These are phyloP conservation scores for Hypotaenidia philippensis DNA, from an alignment of 2,797 vertebrate species.

Conservation along the genomic window DNA sequence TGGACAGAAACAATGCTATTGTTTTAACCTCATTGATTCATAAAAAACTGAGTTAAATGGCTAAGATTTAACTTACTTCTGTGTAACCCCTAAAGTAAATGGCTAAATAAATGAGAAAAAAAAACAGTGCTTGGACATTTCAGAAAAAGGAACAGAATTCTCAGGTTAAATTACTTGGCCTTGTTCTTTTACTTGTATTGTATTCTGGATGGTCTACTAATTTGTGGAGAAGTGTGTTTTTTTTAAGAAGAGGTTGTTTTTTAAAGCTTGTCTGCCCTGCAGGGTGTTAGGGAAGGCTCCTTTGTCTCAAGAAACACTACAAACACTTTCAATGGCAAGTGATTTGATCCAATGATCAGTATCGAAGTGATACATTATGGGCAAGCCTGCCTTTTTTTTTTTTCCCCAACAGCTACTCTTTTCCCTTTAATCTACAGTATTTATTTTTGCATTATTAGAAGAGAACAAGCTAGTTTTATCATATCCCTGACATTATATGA, in stretches of 20 bases:
- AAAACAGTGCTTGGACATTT: background rate
- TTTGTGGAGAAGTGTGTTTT: background rate
- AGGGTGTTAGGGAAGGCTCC: background rate
- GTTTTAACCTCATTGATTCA: background rate
- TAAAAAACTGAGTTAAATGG: background rate
- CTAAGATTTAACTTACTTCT: background rate
- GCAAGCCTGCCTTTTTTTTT: background rate
- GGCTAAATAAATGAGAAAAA: background rate
- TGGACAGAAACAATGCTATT: background rate
- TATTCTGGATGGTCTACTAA: background rate
- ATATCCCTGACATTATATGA: background rate
- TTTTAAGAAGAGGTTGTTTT: background rate
- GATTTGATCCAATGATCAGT: background rate
- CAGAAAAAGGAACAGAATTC: background rate
- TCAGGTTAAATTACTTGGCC: background rate
- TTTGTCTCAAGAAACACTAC: background rate
- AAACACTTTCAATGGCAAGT: background rate
- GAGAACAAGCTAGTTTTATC: background rate
- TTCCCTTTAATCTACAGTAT: background rate
- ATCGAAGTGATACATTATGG: background rate
- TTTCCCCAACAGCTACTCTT: background rate
- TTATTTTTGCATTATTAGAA: background rate
- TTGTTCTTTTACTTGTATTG: background rate
- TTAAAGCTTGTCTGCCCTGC: background rate
- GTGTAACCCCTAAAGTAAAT: background rate